Conservation (phyloP, 2,888 invertebrate genomes). For the Cacoxenus indagator region DNA sequence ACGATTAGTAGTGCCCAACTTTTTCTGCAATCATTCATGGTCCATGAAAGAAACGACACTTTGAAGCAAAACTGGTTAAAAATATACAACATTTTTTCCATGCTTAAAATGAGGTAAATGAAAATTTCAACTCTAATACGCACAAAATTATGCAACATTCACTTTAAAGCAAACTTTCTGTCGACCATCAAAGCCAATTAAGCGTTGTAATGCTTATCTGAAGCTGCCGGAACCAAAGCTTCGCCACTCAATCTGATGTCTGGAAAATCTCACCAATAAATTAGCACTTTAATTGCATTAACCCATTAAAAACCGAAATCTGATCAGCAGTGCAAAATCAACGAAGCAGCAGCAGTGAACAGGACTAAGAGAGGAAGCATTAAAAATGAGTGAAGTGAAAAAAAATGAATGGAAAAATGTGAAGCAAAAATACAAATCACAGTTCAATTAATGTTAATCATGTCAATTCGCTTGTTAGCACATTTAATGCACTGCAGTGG, state of each 20-base stretch:
- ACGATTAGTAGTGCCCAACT: too few species aligned
- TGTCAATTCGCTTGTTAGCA: constrained; percentile 39
- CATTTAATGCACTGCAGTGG: constrained; percentile 5
- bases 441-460: constrained; percentile 56
- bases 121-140: too few species aligned
- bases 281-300: constrained; percentile 22
- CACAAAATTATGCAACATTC: background rate
- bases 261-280: constrained; percentile 17
- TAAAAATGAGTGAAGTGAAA: background rate
- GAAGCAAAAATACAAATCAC: constrained; percentile 41
- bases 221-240: background rate
- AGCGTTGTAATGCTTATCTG: background rate
- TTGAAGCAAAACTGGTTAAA: too few species aligned
- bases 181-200: constrained; percentile 3
- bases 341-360: background rate
- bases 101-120: too few species aligned
- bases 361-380: background rate
- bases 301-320: constrained; percentile 19
- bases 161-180: background rate
- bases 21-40: too few species aligned
- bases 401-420: background rate
- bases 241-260: constrained; percentile 7
- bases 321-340: constrained; percentile 1
- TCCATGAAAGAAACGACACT: too few species aligned
- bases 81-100: too few species aligned